Base-by-base conservation (phyloP, 2,888 invertebrate species). In the Tortricodes alternella region DNA sequence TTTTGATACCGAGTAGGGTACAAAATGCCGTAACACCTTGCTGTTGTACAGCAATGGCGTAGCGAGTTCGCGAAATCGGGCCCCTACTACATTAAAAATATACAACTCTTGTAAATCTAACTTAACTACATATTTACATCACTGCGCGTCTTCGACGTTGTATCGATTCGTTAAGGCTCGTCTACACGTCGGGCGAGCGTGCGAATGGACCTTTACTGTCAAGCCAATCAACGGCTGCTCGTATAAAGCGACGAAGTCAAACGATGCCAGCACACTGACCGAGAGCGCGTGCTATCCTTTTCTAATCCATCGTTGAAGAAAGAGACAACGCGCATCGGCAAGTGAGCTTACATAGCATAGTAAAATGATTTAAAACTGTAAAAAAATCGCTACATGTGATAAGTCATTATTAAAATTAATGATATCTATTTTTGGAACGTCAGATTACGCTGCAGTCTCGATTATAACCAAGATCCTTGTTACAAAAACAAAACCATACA, bases 11-110 rank as follows among this genome's bases (percentile, higher is more conserved):
- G n/a, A 18, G 18, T n/a, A 5, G 5, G 16, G n/a, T 3, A 29
- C 2, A 29, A n/a, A n/a, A 39, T 24, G 38, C 13, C 37, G 32
- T 32, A 46, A 19, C 11, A 41, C 23, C 32, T 32, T 34, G 46
- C 39, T 27, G 34, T 38, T 9, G 23, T 34, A 48, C 48, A 44
- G 13, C 44, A 35, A 53, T 34, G 29, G 43, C 41, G 50, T 43
- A 16, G 41, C 46, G 58, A 70, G 83, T 78, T 71, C 83, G 78
- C 76, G 80, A 74, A 76, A 83, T 79, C 85, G 85, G 80, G 80
- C 50, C 76, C 76, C 81, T 78, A 80, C 79, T 53, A 65, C 59
- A 64, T 66, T 70, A 73, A 73, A 76, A 79, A 79, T 80, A 80
- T 74, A 76, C 74, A 76, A 68, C 67, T 62, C 15, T 39, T 44